phyloP scores from a whole-genome alignment of 2,113 vertebrate species.

The Muntiacus reevesi region DNA sequence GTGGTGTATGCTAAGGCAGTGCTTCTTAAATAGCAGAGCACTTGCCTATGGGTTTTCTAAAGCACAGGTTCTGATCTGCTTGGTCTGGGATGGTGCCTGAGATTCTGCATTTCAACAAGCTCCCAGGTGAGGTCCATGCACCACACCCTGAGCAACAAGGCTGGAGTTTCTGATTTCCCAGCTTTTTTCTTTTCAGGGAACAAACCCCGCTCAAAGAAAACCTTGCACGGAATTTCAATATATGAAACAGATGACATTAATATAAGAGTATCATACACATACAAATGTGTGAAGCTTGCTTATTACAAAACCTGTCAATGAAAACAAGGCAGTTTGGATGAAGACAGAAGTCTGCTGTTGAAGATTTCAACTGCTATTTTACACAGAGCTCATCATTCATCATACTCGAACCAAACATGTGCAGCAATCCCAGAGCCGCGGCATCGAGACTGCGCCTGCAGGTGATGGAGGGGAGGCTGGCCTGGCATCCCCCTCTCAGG shows the following conservation, averaged over 20 bases:
- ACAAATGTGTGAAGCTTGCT: not conserved
- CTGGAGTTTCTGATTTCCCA: not conserved
- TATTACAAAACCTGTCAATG: not conserved
- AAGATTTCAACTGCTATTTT: not conserved
- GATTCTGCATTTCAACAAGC: not conserved
- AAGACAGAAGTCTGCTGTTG: not conserved
- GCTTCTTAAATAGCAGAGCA: not conserved
- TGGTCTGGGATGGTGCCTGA: fast-evolving
- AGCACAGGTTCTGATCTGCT: not conserved
- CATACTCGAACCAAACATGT: not conserved
- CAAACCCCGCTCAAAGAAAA: not conserved
- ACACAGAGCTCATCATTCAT: not conserved
- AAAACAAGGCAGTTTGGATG: not conserved
- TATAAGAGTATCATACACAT: not conserved
- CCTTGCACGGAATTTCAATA: not conserved
- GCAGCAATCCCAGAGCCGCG: not conserved
- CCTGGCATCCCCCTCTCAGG: not conserved
- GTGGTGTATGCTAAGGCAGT: not conserved
- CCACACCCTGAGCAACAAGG: not conserved
- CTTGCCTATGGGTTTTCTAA: not conserved
- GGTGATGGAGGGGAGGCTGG: not conserved
- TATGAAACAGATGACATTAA: not conserved
- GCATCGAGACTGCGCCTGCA: not conserved
- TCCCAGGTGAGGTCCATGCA: fast-evolving
- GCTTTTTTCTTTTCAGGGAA: not conserved